Evolutionary conservation across 2,888 invertebrate genomes (phyloP).

Genomic region (Helicoverpa assulta): DNA sequence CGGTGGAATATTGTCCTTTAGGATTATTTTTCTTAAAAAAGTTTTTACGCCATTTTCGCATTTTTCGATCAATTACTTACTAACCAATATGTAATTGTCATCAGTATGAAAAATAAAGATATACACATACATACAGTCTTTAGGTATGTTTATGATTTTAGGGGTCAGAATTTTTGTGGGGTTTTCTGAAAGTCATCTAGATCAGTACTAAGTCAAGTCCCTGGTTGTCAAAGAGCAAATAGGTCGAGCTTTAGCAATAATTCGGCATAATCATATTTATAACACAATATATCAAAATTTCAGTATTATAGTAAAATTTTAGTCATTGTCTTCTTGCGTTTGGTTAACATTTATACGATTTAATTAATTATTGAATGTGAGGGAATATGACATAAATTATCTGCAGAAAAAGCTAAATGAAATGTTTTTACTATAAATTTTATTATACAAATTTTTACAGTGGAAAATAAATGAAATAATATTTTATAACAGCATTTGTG

Average conservation of each 20-base stretch:
- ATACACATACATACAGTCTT: too few species aligned
- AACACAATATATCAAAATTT: conserved; percentile 58
- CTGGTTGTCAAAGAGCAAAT: neutral
- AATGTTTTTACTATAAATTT: conserved; percentile 50
- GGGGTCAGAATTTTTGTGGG: too few species aligned
- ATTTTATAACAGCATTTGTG: conserved; percentile 51
- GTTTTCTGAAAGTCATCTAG: neutral
- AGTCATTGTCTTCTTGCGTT: conserved; percentile 79
- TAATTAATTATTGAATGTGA: conserved; percentile 52
- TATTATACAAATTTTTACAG: conserved; percentile 55
- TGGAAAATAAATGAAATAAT: conserved; percentile 45
- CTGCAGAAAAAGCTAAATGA: conserved; percentile 27
- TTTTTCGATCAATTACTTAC: too few species aligned
- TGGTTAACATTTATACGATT: conserved; percentile 56
- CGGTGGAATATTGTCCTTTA: conserved; percentile 25
- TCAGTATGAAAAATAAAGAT: too few species aligned
- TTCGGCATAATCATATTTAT: conserved; percentile 41
- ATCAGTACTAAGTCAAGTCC: neutral
- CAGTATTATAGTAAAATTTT: conserved; percentile 79
- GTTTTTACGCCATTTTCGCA: neutral
- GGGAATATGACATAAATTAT: conserved; percentile 59
- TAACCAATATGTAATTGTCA: too few species aligned
- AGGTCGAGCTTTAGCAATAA: conserved; percentile 27
- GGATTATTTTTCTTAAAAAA: neutral
- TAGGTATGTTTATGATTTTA: too few species aligned